Evolutionary conservation across 2,797 vertebrate species (phyloP).

Genomic region (Cuculus canorus): DNA sequence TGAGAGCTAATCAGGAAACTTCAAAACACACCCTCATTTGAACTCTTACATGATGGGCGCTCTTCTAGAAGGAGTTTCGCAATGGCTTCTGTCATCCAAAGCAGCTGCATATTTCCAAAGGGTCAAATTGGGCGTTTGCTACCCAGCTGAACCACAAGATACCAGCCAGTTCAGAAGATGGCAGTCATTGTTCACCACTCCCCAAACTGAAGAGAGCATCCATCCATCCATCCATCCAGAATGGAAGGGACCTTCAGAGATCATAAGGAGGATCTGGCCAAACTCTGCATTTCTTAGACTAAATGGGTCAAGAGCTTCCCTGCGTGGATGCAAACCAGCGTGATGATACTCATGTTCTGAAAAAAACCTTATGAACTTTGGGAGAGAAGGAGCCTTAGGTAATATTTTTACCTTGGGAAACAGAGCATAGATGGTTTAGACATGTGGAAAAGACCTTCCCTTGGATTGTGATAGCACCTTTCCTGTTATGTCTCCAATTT

Average conservation of each 20-base stretch:
- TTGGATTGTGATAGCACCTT: not conserved
- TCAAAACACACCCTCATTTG: not conserved
- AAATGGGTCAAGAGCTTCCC: not conserved
- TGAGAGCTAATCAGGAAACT: not conserved
- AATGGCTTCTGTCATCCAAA: not conserved
- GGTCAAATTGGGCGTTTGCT: not conserved
- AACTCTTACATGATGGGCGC: not conserved
- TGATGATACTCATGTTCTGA: rapidly evolving
- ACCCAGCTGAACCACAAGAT: not conserved
- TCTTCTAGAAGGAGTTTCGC: not conserved
- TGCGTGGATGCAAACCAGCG: not conserved
- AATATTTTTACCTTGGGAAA: not conserved
- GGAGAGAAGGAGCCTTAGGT: not conserved
- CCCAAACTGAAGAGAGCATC: not conserved
- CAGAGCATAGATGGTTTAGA: not conserved
- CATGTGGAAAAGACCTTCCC: not conserved
- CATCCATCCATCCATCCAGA: not conserved
- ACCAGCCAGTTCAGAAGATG: not conserved
- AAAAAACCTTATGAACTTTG: not conserved
- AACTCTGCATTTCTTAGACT: not conserved
- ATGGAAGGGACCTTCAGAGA: not conserved
- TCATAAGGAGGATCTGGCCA: not conserved
- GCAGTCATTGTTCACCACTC: not conserved
- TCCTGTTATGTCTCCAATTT: not conserved
- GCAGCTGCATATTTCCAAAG: not conserved